Percentiles rank a stretch among this genome's conserved stretches.
These are phyloP conservation scores for Falco naumanni DNA, from an alignment of 2,797 vertebrate genomes.

Conservation along the genomic window DNA sequence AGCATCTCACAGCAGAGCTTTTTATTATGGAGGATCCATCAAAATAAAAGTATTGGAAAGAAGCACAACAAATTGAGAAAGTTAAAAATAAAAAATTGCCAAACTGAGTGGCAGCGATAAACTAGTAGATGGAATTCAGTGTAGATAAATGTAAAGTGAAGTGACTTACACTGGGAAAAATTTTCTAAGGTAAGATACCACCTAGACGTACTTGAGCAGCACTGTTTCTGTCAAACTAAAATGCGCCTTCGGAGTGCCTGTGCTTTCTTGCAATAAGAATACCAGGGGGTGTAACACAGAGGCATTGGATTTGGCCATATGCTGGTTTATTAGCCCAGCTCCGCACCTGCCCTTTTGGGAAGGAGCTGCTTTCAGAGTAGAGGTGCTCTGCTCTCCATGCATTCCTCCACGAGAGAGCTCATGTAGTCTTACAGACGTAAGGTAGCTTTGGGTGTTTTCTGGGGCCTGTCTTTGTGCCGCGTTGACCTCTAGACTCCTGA, in stretches of 20 bases:
- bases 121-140: not conserved
- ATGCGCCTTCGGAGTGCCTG: not conserved
- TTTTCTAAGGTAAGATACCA: not conserved
- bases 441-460: not conserved
- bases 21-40: not conserved
- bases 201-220: not conserved
- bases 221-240: not conserved
- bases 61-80: not conserved
- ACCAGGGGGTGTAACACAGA: rapidly evolving
- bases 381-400: not conserved
- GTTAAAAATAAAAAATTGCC: not conserved
- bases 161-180: not conserved
- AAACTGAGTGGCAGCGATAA: not conserved
- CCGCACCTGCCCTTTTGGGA: not conserved
- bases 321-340: not conserved
- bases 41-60: not conserved
- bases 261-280: not conserved
- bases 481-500: not conserved
- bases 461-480: not conserved
- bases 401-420: not conserved
- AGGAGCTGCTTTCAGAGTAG: not conserved
- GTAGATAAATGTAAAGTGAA: not conserved
- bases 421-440: not conserved
- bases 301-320: not conserved
- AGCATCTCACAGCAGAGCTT: not conserved